Conservation (phyloP, 53 echinoderm and acorn worm genomes). For the Echinarachnius parma region DNA sequence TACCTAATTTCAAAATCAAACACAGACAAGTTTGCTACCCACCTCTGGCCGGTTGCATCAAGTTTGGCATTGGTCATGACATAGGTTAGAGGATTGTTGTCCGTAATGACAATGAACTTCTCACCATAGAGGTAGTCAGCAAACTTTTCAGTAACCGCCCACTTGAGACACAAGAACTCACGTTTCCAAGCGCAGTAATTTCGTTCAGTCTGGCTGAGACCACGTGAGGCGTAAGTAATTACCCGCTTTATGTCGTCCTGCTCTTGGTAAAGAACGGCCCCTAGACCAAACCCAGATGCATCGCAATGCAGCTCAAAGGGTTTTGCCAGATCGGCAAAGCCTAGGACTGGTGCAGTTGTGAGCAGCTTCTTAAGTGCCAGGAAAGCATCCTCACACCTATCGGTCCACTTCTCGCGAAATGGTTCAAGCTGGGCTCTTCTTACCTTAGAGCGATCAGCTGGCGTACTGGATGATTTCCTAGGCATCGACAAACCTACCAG, state of each 20-base stretch:
- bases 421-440: conserved; percentile 24
- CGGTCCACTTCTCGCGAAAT: conserved; percentile 29
- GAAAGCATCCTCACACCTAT: conserved; percentile 23
- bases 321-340: conserved; percentile 13
- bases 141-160: conserved; percentile 53
- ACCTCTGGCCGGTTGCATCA: conserved; percentile 55
- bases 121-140: conserved; percentile 49
- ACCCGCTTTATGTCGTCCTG: conserved; percentile 15
- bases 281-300: conserved; percentile 18
- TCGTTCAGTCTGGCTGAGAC: conserved; percentile 20
- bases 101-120: conserved; percentile 48
- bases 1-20: conserved; percentile 42
- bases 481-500: conserved; percentile 14
- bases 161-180: conserved; percentile 50
- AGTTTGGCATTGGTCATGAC: conserved; percentile 47
- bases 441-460: conserved; percentile 10
- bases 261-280: conserved; percentile 21
- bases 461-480: conserved; percentile 1
- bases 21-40: conserved; percentile 50
- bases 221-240: conserved; percentile 21
- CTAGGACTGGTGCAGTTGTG: conserved; percentile 18
- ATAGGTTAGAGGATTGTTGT: conserved; percentile 59
- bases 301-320: conserved; percentile 30
- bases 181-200: conserved; percentile 34
- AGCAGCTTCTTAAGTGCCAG: not conserved